These are phyloP conservation scores for Cordilura impudica DNA, from an alignment of 2,888 invertebrate genomes.

Conservation along the genomic window DNA sequence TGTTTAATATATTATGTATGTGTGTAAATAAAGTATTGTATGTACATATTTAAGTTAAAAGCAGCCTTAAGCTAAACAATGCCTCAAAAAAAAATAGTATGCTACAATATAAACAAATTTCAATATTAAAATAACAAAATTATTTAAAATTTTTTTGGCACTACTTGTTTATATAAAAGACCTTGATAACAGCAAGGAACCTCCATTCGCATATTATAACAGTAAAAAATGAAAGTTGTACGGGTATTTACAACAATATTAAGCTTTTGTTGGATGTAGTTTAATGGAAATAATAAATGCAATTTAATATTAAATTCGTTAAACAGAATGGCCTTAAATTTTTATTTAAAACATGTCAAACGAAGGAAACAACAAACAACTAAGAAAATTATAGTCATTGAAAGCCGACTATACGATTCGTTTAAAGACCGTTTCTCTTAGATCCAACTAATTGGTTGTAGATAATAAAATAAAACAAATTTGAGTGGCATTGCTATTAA, in stretches of 20 bases:
- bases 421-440: no score
- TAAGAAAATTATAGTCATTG: no score
- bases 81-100: conserved; percentile 4
- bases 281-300: conserved; percentile 28
- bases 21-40: conserved; percentile 21
- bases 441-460: no score
- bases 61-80: conserved; percentile 42
- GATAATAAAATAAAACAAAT: no score
- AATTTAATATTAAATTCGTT: conserved; percentile 51
- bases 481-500: no score
- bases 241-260: conserved; percentile 11
- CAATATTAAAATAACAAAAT: conserved; percentile 48
- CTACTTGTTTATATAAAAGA: conserved; percentile 30
- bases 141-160: conserved; percentile 36
- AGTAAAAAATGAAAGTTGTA: conserved; percentile 6
- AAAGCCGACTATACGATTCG: no score
- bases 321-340: conserved; percentile 40
- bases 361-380: not conserved
- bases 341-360: not conserved
- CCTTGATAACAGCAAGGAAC: conserved; percentile 49
- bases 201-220: not conserved
- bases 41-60: conserved; percentile 21
- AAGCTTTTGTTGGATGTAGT: not conserved
- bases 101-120: conserved; percentile 45
- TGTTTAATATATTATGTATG: no score